These are phyloP conservation scores for Ctenopoma kingsleyae DNA, from an alignment of 2,797 vertebrate species.

Conservation along the genomic window DNA sequence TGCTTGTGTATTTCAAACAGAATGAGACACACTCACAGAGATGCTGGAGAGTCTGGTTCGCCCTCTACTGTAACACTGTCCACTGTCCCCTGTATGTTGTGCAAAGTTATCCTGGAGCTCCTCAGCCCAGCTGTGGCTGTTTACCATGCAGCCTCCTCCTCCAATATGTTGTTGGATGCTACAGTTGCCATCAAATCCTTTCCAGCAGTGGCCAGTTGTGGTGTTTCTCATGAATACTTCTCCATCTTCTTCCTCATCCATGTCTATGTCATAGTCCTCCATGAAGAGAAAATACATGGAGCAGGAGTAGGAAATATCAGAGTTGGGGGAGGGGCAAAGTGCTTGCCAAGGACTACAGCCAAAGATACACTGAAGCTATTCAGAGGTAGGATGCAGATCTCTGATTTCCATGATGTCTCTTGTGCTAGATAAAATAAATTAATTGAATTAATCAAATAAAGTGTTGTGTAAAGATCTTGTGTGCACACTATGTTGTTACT, in stretches of 20 bases:
- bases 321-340: constrained; percentile 9
- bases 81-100: constrained; percentile 33
- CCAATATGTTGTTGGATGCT: constrained; percentile 10
- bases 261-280: constrained; percentile 68
- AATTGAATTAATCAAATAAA: too few relatives aligned
- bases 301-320: constrained; percentile 17
- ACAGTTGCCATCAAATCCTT: constrained; percentile 32
- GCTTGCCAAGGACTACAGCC: constrained; percentile 24
- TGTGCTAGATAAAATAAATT: constrained; percentile 1
- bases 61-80: constrained; percentile 36
- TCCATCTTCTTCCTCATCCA: constrained; percentile 56
- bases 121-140: constrained; percentile 73
- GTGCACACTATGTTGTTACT: background rate
- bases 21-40: constrained; percentile 60
- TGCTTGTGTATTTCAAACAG: constrained; percentile 13
- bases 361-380: constrained; percentile 33
- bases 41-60: constrained; percentile 64
- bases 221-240: constrained; percentile 47
- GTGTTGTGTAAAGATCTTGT: too few relatives aligned
- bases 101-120: constrained; percentile 68
- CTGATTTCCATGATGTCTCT: background rate
- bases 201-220: constrained; percentile 60
- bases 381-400: constrained; percentile 1
- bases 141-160: constrained; percentile 56
- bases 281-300: constrained; percentile 37